Base-by-base conservation (phyloP, 2,888 invertebrate species). In the Agrotis exclamationis region DNA sequence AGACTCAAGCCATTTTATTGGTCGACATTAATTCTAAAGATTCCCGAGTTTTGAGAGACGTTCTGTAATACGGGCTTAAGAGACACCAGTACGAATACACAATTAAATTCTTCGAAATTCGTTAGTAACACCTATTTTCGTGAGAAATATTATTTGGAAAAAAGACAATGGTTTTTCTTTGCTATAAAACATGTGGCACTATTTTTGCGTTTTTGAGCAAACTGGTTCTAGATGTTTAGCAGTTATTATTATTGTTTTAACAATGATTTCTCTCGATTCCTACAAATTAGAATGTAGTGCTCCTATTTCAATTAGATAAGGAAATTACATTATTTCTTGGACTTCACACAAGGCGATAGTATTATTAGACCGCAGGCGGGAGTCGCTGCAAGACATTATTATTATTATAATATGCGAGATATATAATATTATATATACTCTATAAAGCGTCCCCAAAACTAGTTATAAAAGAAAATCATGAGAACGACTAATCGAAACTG, bases 341-440 rank as follows among this genome's bases (percentile, higher is more conserved):
- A 58, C 60, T 39, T 47, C 33, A 68, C 60, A 72, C 39, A n/a
- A 44, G 3, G 45, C 39, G 54, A 76, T 57, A 63, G 64, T 59
- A 63, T 58, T 64, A 66, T 0, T 56, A 44, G 45, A 28, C 59
- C 56, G 70, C 64, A 22, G 67, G 79, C 67, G 70, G 79, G 65
- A 64, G 13, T 47, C 0, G 54, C 28, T 70, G 24, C 13, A 53
- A 53, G 24, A 68, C 20, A 53, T 73, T 18, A 63, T 48, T 18
- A 53, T 73, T 18, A 63, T 48, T 18, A 28, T n/a, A 45, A n/a
- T 45, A 45, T 44, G n/a, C 39, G 24, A n/a, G 5, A 39, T 9
- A 39, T 39, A 9, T 39, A 0, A 39, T 39, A 11, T 66, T 20
- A 66, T 2, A 24, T 33, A n/a, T 50, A 51, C 4, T 75, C 28